Evolutionary conservation across 1,140 invertebrate genomes (phyloP).

Genomic region (Campoletis sonorensis): DNA sequence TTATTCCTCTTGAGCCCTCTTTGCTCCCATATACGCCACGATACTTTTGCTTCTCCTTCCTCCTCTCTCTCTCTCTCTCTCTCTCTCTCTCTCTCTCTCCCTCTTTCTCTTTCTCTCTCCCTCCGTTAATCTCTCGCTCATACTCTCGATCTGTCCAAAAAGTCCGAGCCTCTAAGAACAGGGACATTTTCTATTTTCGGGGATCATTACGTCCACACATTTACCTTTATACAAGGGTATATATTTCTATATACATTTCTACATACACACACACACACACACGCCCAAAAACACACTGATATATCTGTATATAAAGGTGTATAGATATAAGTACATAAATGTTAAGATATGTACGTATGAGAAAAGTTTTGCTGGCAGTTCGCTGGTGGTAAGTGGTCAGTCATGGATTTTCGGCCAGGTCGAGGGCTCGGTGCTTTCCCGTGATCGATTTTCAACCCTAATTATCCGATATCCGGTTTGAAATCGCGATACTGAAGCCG

Average conservation of each 20-base stretch:
- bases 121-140: conserved; percentile 48
- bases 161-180: conserved; percentile 62
- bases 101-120: neutral
- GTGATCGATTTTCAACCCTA: conserved; percentile 12
- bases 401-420: conserved; percentile 53
- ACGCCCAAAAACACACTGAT: too few species aligned
- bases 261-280: too few species aligned
- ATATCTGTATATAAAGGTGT: neutral
- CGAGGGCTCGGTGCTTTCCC: conserved; percentile 49
- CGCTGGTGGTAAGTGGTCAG: conserved; percentile 45
- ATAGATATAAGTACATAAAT: neutral
- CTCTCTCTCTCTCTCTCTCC: neutral
- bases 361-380: conserved; percentile 39
- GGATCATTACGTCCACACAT: conserved; percentile 65
- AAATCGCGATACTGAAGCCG: too few species aligned
- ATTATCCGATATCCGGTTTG: conserved; percentile 24
- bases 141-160: conserved; percentile 56
- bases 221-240: neutral
- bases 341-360: neutral
- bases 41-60: neutral
- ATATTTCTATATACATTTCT: neutral
- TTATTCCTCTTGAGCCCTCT: conserved; percentile 13
- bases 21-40: neutral
- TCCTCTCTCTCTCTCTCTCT: neutral
- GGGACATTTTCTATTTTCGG: conserved; percentile 73